phyloP scores from a whole-genome alignment of 2,113 vertebrate genomes.

The Campylorhamphus procurvoides region DNA sequence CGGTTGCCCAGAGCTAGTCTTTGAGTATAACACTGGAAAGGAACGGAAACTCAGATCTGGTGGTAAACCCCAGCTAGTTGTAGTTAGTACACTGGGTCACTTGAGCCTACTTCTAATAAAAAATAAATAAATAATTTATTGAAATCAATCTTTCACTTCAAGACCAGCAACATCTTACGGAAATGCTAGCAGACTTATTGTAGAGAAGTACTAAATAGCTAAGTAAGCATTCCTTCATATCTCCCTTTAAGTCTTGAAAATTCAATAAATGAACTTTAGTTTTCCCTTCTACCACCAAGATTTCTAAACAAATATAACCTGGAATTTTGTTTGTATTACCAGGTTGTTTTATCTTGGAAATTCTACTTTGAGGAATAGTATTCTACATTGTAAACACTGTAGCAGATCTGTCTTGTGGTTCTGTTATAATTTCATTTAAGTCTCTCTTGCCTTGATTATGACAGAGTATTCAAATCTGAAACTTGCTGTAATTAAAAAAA shows the following conservation, averaged over 20 bases:
- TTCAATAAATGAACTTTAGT: not conserved
- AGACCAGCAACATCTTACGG: not conserved
- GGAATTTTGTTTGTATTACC: not conserved
- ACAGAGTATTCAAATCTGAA: not conserved
- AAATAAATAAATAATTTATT: not conserved
- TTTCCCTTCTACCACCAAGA: not conserved
- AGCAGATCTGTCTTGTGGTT: constrained; percentile 26
- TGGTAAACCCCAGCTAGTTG: not conserved
- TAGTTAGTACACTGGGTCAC: not conserved
- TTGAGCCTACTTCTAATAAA: not conserved
- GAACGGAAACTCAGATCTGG: not conserved
- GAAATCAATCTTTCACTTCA: not conserved
- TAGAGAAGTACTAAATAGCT: not conserved
- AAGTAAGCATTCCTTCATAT: not conserved
- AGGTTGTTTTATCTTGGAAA: not conserved
- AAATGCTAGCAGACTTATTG: not conserved
- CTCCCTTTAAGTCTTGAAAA: not conserved
- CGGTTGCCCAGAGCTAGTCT: not conserved
- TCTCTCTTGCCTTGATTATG: constrained; percentile 5
- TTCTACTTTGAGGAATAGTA: constrained; percentile 26
- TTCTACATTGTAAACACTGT: not conserved
- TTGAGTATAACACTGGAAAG: not conserved
- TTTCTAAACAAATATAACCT: not conserved
- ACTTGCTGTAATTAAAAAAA: not conserved
- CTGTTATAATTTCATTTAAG: constrained; percentile 10